Evolutionary conservation across 2,797 vertebrate species (phyloP), one percentile per base, ranked within the genome.

Genomic region (Limnodromus scolopaceus): DNA sequence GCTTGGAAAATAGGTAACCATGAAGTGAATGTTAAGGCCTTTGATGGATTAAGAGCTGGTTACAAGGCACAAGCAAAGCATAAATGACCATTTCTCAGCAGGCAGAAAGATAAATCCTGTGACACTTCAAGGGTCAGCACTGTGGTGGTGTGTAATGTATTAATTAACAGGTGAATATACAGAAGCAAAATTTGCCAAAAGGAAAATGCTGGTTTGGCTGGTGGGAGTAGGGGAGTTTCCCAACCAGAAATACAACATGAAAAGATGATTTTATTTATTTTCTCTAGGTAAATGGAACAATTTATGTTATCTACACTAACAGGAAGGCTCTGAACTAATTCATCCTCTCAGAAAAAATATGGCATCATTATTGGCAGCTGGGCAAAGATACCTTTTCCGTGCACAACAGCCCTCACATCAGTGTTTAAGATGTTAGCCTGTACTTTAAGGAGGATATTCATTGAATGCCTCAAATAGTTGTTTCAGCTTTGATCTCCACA

Each of bases 11-110:
- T 41, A n/a, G 49, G 46, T 58, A 53, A 60, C 63, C 79, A 39
- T 17, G 65, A 70, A 74, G 34, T 45, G 55, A 68, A 32, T 87
- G 43, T 55, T 65, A 15, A 92, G 34, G 46, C n/a, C 30, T 93
- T 87, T 90, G 75, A 68, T 87, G 72, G 58, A 89, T 94, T 86
- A 86, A 77, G 69, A 87, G 43, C 45, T 84, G 76, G 70, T 88
- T 87, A 43, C 53, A 80, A 81, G 58, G 80, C 74, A 92, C 13
- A 13, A 87, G 84, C 55, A 88, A 74, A 87, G 64, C 60, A 86
- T 57, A 68, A 74, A 88, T 60, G 63, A 34, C 57, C 64, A 34
- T 83, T 61, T 76, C 92, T 78, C 69, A 93, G 66, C 57, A 57
- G 36, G 87, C 41, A 87, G 53, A 55, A 70, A 32, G 61, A 43